Percentiles rank a stretch among this genome's conserved stretches.
These are phyloP conservation scores for Drosophila navojoa DNA, from an alignment of 1,140 invertebrate species.

Conservation along the genomic window DNA sequence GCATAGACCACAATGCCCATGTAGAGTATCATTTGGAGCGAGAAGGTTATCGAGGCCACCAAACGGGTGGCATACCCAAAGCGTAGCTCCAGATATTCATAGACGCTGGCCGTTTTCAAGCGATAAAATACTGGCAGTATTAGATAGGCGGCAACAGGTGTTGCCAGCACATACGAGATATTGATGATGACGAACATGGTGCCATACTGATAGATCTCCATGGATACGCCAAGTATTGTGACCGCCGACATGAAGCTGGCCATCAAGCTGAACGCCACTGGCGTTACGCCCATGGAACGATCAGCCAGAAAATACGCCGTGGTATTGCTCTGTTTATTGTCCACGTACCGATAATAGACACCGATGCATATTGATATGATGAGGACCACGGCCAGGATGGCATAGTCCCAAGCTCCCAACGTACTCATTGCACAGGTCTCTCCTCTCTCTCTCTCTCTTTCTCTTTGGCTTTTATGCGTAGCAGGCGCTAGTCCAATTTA, in stretches of 20 bases:
- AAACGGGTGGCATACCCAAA: slow-evolving; percentile 89
- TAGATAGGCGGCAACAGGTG: slow-evolving; percentile 91
- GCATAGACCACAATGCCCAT: slow-evolving; percentile 97
- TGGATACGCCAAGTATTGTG: slow-evolving; percentile 93
- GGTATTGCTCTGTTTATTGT: slow-evolving; percentile 93
- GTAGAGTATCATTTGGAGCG: slow-evolving; percentile 93
- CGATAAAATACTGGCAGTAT: slow-evolving; percentile 96
- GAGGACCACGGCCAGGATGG: slow-evolving; percentile 87
- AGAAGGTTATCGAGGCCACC: slow-evolving; percentile 90
- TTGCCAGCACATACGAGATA: slow-evolving; percentile 91
- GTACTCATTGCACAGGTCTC: slow-evolving; percentile 46
- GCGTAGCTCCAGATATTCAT: slow-evolving; percentile 94
- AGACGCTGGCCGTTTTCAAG: slow-evolving; percentile 93
- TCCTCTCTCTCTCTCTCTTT: background rate
- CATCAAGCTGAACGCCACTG: slow-evolving; percentile 94
- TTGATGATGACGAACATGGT: slow-evolving; percentile 94
- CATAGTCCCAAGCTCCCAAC: slow-evolving; percentile 86
- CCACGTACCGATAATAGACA: slow-evolving; percentile 92
- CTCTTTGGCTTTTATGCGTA: background rate
- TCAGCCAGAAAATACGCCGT: slow-evolving; percentile 80
- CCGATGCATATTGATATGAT: slow-evolving; percentile 89
- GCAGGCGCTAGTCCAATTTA: slow-evolving; percentile 3
- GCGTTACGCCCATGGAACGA: slow-evolving; percentile 85
- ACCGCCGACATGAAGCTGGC: slow-evolving; percentile 98
- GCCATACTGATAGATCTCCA: slow-evolving; percentile 93